Evolutionary conservation across 2,113 vertebrate genomes (phyloP), one percentile per base, ranked within the genome.

Genomic region (Ptychochromis oligacanthus): DNA sequence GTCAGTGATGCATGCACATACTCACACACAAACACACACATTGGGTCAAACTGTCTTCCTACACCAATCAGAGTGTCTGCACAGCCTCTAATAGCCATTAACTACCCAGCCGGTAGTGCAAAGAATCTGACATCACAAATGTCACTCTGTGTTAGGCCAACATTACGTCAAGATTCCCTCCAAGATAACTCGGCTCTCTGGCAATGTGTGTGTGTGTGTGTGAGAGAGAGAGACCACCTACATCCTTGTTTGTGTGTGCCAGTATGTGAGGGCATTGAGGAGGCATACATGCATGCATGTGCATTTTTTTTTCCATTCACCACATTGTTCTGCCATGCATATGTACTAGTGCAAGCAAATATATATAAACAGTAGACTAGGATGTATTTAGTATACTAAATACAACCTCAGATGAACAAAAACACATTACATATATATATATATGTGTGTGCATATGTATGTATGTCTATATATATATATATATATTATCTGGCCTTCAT

Each of bases 81-180:
- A 67, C 22, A 79, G 77, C 82, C 76, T 92, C 89, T 92, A 93
- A 95, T 95, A 88, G 89, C 89, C 84, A 91, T 93, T 94, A 93
- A 95, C 91, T 88, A 90, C 74, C 65, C 89, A 93, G 88, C 92
- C 92, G 90, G 92, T 94, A 92, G 93, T 93, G 93, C 76, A 91
- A 95, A 93, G 91, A 94, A 93, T 94, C 85, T 95, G 92, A 94
- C 94, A 94, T 94, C 90, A 93, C 87, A 81, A 91, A 54, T 85
- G 94, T 94, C 95, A 92, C 80, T 87, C 79, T 77, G 78, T 40
- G 91, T 96, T 94, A 96, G 80, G 64, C 78, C 87, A 70, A 82
- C 86, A 24, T 89, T 64, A 81, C 65, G 13, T 91, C 87, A 91
- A 85, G 79, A 85, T 84, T 90, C 81, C 78, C 83, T 91, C 79